These are phyloP conservation scores for Gortyna flavago DNA, from an alignment of 2,888 invertebrate species.

Conservation along the genomic window DNA sequence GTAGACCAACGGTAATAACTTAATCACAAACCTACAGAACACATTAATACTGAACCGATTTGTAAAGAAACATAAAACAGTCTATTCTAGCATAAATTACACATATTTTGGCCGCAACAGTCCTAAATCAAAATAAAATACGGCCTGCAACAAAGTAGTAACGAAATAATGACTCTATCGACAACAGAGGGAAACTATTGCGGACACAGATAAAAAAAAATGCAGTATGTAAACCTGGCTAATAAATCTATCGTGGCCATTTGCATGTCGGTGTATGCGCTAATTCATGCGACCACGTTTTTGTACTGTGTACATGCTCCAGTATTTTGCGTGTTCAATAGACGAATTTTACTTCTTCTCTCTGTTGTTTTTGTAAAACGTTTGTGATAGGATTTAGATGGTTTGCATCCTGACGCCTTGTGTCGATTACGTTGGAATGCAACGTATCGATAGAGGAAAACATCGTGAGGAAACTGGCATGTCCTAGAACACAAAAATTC, in stretches of 20 bases:
- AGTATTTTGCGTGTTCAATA: constrained; percentile 40
- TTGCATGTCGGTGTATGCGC: constrained; percentile 60
- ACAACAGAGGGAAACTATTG: constrained; percentile 40
- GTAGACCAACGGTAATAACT: constrained; percentile 28
- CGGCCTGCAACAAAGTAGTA: constrained; percentile 6
- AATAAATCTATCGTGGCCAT: constrained; percentile 60
- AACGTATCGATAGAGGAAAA: background rate
- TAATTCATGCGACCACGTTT: constrained; percentile 59
- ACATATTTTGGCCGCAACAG: constrained; percentile 44
- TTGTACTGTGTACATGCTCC: constrained; percentile 41
- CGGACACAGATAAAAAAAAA: constrained; percentile 39
- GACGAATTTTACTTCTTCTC: background rate
- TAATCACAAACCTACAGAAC: constrained; percentile 8
- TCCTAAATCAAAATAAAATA: constrained; percentile 39
- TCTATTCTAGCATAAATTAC: constrained; percentile 14
- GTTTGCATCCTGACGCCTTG: background rate
- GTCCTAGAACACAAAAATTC: background rate
- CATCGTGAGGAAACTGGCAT: background rate
- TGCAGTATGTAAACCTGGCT: constrained; percentile 43
- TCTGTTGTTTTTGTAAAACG: background rate
- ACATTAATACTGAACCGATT: constrained; percentile 33
- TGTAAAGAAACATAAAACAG: constrained; percentile 27
- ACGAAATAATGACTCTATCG: constrained; percentile 52
- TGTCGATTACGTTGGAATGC: background rate
- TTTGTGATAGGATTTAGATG: background rate